Base-by-base conservation (phyloP, 2,113 vertebrate genomes). In the Corythaeola cristata region DNA sequence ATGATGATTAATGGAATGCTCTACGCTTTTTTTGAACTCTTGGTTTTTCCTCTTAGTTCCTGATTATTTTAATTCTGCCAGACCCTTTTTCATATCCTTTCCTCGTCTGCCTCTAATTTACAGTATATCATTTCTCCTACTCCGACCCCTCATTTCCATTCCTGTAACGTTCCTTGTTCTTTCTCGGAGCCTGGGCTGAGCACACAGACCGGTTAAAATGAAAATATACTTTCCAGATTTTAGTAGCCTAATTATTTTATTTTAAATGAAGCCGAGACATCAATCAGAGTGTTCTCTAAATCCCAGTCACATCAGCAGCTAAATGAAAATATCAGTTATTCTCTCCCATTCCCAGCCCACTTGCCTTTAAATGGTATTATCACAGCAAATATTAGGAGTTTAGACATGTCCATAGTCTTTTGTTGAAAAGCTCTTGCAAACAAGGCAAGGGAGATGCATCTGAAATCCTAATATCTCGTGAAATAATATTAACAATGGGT, bases 31-130 rank as follows among this genome's bases (percentile, higher is more conserved):
- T 92, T 91, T 93, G 93, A 97, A 97, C 93, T 95, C 88, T 97
- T 98, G 92, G 81, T 98, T 98, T 98, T 97, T 93, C 92, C 84
- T 97, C 83, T 98, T 97, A 96, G 91, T 94, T 97, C 41, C 78
- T 96, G 94, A 97, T 98, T 97, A 97, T 98, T 98, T 97, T 97
- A 97, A 97, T 97, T 97, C 93, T 93, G 68, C 88, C 58, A 96
- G 95, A 87, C 93, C 72, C 62, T 96, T 97, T 97, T 95, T 97
- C 96, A 94, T 93, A 95, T 97, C 95, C 73, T 94, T 94, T 97
- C 90, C 92, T 97, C 49, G 21, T 89, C 94, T 96, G 90, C 79
- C 91, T 90, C 90, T 97, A 96, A 97, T 98, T 97, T 97, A 96
- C 82, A 95, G 90, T 75, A 85, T 76, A 89, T 89, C 9, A 94